Evolutionary conservation across 2,113 vertebrate species (phyloP), one percentile per base, ranked within the genome.

Genomic region (Neogobius melanostomus): DNA sequence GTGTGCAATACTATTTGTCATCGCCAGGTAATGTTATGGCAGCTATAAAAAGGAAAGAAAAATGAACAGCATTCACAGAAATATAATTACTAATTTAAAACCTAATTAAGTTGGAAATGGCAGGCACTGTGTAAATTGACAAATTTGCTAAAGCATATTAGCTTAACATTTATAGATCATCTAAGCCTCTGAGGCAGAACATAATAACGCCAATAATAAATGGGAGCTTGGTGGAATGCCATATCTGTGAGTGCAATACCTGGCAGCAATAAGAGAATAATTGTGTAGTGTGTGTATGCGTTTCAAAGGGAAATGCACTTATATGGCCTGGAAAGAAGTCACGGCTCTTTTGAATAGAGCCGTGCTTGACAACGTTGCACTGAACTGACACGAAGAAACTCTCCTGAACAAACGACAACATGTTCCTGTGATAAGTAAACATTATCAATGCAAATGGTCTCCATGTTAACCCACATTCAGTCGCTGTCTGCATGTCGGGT

Each of bases 321-420:
- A 93, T 91, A 93, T 86, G 92, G 91, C 67, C 82, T 86, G 92
- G 92, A 93, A 92, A 91, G 60, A 66, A 56, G 54, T 54, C 60
- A 72, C 75, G 44, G 76, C 68, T 77, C 81, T 77, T 69, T 43
- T 49, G 4, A 75, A 80, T 86, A 83, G 77, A n/a, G n/a, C n/a
- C n/a, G n/a, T 64, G 78, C 86, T 73, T 73, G 64, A 84, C 69
- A 81, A 71, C 51, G 72, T 69, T 52, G 21, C 7, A 16, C 17
- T 74, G 76, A 78, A 82, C 82, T 61, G 84, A 86, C 62, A 77
- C 60, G 74, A 81, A 44, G 71, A 68, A 80, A 63, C 44, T 17
- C 9, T 68, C 47, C 21, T 21, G 78, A 81, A 82, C 67, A 84
- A 83, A 85, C 12, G 28, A 42, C 64, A 82, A 60, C 72, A 61